Evolutionary conservation across 2,113 vertebrate genomes (phyloP), one percentile per base, ranked within the genome.

Genomic region (Callionymus lyra): DNA sequence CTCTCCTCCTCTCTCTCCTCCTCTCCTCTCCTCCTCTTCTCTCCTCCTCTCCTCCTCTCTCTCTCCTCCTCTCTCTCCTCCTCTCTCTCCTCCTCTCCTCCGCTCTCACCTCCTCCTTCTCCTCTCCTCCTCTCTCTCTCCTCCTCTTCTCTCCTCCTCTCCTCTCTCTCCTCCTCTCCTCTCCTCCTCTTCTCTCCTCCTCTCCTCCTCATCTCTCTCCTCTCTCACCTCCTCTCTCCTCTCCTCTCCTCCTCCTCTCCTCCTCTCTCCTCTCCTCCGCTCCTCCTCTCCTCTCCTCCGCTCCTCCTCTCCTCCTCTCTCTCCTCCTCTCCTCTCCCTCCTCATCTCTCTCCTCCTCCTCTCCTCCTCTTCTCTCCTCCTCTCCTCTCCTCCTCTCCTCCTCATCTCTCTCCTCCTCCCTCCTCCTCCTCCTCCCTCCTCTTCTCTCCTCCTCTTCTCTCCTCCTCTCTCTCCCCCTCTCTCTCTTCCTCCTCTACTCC

Each of bases 241-340:
- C 21, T 27, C 21, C 21, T 27, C 21, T 27, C 21, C 55, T 44
- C 12, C 21, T 50, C 34, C 16, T 31, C 44, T 38, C 55, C 63
- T 66, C 45, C 42, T 59, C n/a, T n/a, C n/a, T n/a, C n/a, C n/a
- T 54, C 58, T 61, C 61, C 43, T 59, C 54, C 39, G 59, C 43
- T 47, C 40, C 57, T 47, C 43, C 51, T 57, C 59, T 53, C 12
- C 21, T 58, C 47, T 42, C 47, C 55, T 65, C 51, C 36, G 33
- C 50, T 16, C 44, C 12, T n/a, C n/a, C n/a, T n/a, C n/a, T n/a
- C n/a, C n/a, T n/a, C n/a, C n/a, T n/a, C n/a, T n/a, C n/a, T 31
- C 38, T 44, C 21, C 21, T 27, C 21, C 21, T 27, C 21, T 27
- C 8, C 8, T 8, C 8, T 8, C 21, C 8, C 21, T 8, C 8